These are phyloP conservation scores for Phlogophora meticulosa DNA, from an alignment of 2,888 invertebrate genomes.

Conservation along the genomic window DNA sequence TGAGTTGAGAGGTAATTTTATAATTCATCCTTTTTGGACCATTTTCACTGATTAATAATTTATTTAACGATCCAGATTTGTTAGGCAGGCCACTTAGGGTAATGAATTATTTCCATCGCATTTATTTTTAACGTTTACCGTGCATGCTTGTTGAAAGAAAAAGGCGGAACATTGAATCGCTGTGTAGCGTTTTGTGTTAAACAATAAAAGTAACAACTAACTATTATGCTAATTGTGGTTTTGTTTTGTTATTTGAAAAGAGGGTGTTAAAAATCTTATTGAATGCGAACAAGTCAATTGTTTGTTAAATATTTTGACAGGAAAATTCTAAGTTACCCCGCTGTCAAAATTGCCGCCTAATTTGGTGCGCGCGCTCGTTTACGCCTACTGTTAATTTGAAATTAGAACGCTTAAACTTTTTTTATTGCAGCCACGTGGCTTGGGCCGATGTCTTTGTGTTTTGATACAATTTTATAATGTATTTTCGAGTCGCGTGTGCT, in stretches of 20 bases:
- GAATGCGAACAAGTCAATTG: conserved; percentile 81
- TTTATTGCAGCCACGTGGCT: conserved; percentile 87
- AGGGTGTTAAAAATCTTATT: conserved; percentile 76
- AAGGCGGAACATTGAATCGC: conserved; percentile 34
- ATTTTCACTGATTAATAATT: conserved; percentile 89
- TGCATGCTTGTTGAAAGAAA: conserved; percentile 33
- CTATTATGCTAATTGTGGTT: conserved; percentile 91
- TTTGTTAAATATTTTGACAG: conserved; percentile 91
- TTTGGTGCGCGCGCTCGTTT: conserved; percentile 77
- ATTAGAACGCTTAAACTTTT: conserved; percentile 86
- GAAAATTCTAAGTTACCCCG: conserved; percentile 85
- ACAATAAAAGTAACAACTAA: conserved; percentile 77
- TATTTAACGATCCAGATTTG: conserved; percentile 82
- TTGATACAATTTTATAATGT: conserved; percentile 35
- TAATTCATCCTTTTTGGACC: conserved; percentile 89
- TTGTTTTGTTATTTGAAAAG: conserved; percentile 85
- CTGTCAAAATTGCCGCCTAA: conserved; percentile 87
- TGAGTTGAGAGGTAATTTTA: conserved; percentile 87
- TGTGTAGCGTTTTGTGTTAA: conserved; percentile 47
- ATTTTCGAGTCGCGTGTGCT: conserved; percentile 6
- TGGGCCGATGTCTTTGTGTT: conserved; percentile 67
- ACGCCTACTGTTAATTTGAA: conserved; percentile 85
- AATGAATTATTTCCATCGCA: conserved; percentile 77
- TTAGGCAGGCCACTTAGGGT: conserved; percentile 80
- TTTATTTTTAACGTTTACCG: conserved; percentile 45